Percentiles rank a stretch among this genome's conserved stretches.
Conservation (phyloP, 2,113 vertebrate genomes). For the Pachycephala philippinensis region DNA sequence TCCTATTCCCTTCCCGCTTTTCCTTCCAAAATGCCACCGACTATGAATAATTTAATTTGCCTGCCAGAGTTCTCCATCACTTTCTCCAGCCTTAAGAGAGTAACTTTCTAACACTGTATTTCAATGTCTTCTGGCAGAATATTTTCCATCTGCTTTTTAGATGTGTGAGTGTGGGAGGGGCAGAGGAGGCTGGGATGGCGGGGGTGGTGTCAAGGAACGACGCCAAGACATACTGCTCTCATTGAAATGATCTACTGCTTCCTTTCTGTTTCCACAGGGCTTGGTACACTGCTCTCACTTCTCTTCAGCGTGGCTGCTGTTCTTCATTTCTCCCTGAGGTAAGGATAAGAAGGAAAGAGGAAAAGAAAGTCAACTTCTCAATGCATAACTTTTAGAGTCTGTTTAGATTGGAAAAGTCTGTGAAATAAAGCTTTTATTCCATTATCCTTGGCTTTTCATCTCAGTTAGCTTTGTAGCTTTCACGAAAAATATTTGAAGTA, state of each 20-base stretch:
- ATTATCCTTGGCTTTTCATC: not conserved
- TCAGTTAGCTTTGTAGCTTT: not conserved
- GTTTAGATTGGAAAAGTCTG: not conserved
- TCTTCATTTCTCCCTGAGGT: not conserved
- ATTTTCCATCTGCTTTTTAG: conserved; percentile 65
- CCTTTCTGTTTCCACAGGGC: not conserved
- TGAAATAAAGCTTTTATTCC: not conserved
- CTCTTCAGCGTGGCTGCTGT: not conserved
- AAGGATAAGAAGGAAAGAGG: not conserved
- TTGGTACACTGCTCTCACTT: not conserved
- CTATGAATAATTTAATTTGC: conserved; percentile 53
- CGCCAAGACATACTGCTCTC: conserved; percentile 5
- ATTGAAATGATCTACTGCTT: conserved; percentile 44
- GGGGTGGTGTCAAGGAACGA: conserved; percentile 39
- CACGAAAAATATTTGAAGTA: not conserved
- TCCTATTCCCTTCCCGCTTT: conserved; percentile 18
- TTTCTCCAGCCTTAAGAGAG: conserved; percentile 50
- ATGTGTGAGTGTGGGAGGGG: conserved; percentile 51
- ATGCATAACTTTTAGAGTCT: not conserved
- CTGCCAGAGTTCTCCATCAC: conserved; percentile 58
- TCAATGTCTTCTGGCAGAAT: conserved; percentile 60
- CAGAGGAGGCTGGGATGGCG: conserved; percentile 31
- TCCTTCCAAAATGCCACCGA: conserved; percentile 56
- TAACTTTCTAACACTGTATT: conserved; percentile 60
- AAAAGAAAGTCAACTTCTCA: not conserved